These are phyloP conservation scores for Triops cancriformis DNA, from an alignment of 1,140 invertebrate species.

Conservation along the genomic window DNA sequence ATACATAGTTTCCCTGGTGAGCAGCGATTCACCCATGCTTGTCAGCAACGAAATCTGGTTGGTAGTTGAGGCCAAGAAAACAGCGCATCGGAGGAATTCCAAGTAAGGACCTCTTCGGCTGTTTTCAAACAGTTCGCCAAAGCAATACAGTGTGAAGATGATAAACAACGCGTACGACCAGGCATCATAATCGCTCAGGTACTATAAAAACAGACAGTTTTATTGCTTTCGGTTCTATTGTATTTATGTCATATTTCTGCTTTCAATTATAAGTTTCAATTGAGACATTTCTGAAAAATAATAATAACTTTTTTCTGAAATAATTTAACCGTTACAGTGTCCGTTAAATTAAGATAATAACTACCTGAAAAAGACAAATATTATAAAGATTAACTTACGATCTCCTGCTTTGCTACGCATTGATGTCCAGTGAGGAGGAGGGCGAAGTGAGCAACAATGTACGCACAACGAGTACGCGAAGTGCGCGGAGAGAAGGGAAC, in stretches of 20 bases:
- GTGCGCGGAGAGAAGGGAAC: not conserved
- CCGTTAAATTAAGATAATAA: no score
- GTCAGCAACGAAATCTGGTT: not conserved
- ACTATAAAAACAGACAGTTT: not conserved
- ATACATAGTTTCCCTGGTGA: not conserved
- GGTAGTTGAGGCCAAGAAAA: conserved; percentile 35
- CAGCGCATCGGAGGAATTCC: conserved; percentile 49
- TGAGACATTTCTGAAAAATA: no score
- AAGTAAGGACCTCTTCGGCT: conserved; percentile 43
- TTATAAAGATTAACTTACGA: not conserved
- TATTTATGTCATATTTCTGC: no score
- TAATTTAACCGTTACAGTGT: no score
- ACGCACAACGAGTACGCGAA: not conserved
- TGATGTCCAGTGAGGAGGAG: not conserved
- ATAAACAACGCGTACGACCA: conserved; percentile 43
- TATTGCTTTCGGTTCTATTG: no score
- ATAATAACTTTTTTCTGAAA: no score
- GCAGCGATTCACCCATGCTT: not conserved
- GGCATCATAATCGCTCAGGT: not conserved
- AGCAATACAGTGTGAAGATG: conserved; percentile 53
- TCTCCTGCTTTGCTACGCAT: not conserved
- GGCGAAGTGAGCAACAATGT: not conserved
- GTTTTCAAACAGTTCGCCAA: conserved; percentile 60
- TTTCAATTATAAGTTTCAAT: no score
- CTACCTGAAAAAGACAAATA: no score